Conservation (phyloP, 2,888 invertebrate species). For the Odontothrips loti region DNA sequence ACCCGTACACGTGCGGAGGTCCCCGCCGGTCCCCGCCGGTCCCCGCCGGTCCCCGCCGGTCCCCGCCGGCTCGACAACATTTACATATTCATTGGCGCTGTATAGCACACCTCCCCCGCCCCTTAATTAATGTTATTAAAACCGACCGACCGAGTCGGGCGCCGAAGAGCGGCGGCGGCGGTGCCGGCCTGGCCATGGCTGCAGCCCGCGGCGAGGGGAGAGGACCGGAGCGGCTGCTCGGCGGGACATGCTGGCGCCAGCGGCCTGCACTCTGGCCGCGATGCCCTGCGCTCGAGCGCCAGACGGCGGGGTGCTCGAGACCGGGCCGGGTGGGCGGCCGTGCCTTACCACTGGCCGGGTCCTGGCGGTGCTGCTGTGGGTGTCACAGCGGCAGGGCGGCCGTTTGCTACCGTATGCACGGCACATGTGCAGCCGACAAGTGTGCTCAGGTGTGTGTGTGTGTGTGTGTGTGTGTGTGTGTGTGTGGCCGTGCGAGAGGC, state of each 20-base stretch:
- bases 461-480: neutral
- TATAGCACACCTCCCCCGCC: too few species aligned
- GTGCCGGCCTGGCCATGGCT: neutral
- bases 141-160: too few species aligned
- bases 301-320: neutral
- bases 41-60: too few species aligned
- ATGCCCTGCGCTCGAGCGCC: neutral
- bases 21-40: too few species aligned
- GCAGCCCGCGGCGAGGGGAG: neutral
- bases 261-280: too few species aligned
- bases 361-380: neutral
- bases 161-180: too few species aligned
- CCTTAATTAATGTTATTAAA: too few species aligned
- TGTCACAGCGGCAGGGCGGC: neutral
- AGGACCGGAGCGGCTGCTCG: neutral
- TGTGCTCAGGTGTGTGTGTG: neutral
- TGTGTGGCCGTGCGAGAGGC: neutral
- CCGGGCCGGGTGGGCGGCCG: neutral
- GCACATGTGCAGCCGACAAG: slow-evolving; percentile 15
- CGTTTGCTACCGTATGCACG: neutral
- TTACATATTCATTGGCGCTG: too few species aligned
- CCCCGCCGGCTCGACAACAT: too few species aligned
- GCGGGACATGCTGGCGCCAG: neutral
- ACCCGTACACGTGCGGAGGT: too few species aligned
- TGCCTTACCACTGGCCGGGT: neutral